phyloP scores from a whole-genome alignment of 2,797 vertebrate genomes.

The Saguinus oedipus region DNA sequence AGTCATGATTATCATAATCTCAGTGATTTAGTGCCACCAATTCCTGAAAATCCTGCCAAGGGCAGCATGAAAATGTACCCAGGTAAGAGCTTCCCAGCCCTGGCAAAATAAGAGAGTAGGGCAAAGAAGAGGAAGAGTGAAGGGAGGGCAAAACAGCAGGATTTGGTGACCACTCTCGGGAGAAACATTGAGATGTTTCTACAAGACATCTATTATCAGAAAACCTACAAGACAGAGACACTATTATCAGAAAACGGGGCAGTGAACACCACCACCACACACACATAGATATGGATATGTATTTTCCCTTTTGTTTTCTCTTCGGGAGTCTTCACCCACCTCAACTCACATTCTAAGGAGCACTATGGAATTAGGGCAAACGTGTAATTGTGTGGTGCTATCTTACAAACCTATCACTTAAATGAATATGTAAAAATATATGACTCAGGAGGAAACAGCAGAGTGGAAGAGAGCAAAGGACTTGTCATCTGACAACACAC shows the following conservation, averaged over 20 bases:
- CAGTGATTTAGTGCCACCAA: background rate
- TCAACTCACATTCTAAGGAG: background rate
- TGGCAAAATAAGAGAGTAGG: background rate
- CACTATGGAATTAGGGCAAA: background rate
- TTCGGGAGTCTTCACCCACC: background rate
- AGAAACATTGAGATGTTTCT: background rate
- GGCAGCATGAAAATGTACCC: background rate
- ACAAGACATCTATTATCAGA: no score
- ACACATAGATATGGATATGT: background rate
- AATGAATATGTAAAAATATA: background rate
- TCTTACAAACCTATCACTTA: background rate
- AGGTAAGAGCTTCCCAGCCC: background rate
- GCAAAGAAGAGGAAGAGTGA: background rate
- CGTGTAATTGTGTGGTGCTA: background rate
- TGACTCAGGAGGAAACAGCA: background rate
- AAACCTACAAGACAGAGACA: background rate
- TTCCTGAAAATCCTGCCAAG: slow-evolving; percentile 18
- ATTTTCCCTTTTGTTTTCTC: background rate
- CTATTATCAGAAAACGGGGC: background rate
- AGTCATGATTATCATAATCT: background rate
- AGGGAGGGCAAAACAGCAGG: background rate
- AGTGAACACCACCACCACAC: background rate
- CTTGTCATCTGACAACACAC: background rate
- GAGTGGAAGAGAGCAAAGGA: background rate
- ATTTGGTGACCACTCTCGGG: background rate